Base-by-base conservation (phyloP, 2,797 vertebrate genomes). In the Sylvia borin region DNA sequence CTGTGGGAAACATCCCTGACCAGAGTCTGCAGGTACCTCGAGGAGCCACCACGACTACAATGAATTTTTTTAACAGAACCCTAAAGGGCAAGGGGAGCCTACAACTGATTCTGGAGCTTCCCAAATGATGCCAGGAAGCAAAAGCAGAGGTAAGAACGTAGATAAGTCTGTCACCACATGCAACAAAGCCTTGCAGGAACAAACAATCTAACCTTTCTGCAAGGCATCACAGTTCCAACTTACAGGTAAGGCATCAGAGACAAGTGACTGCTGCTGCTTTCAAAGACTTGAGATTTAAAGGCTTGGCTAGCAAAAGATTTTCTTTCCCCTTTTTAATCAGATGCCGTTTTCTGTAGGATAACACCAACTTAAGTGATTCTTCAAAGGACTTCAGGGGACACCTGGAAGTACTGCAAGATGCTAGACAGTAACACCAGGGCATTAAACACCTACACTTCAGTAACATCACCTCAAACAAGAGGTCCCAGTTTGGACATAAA, bases 1-100 rank as follows among this genome's bases (percentile, higher is more conserved):
- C 66, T 50, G 45, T 45, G 42, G 58, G 29, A 90, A 72, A 47
- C 0, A 3, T 9, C 36, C 34, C 20, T 5, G 11, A n/a, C 32
- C 31, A 19, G 26, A 32, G 29, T 5, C 3, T 18, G 25, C 21
- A 61, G 18, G n/a, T 11, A 16, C 32, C 38, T 22, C 4, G 0
- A 65, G 12, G 5, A 53, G 12, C 53, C 48, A 90, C 7, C 60
- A 60, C 0, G 0, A 40, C 51, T 22, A 8, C 10, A 32, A 17
- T 2, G 3, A 61, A 20, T 51, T 32, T 43, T 60, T 57, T 51
- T 7, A 38, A 48, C 11, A 58, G 20, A 42, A 67, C 11, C 62
- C 45, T 9, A 55, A 67, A 42, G 43, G 25, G 27, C 34, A 75
- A 75, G 16, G 16, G 91, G 20, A 91, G 40, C 13, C 38, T 29